Evolutionary conservation across 2,888 invertebrate genomes (phyloP).

Genomic region (Thysanoteuthis rhombus): DNA sequence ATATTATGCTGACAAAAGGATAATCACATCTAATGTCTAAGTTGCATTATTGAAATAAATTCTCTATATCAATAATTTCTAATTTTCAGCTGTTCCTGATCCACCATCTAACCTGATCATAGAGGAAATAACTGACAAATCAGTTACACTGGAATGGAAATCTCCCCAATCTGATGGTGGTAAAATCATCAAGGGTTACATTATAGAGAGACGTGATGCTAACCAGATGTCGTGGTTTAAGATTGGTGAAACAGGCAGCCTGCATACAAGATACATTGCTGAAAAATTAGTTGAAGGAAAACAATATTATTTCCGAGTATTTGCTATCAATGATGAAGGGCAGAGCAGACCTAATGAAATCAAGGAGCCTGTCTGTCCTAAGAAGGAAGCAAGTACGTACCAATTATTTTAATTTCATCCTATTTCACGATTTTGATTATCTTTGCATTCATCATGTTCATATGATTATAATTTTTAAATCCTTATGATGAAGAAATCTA

Average conservation of each 20-base stretch:
- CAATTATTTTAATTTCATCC: background rate
- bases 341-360: slow-evolving; percentile 56
- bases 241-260: slow-evolving; percentile 52
- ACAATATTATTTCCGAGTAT: slow-evolving; percentile 65
- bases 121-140: slow-evolving; percentile 51
- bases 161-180: slow-evolving; percentile 67
- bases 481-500: too few species aligned
- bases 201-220: slow-evolving; percentile 60
- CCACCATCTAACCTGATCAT: slow-evolving; percentile 51
- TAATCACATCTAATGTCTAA: background rate
- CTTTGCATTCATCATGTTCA: background rate
- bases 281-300: slow-evolving; percentile 56
- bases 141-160: slow-evolving; percentile 62
- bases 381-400: slow-evolving; percentile 45
- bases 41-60: background rate
- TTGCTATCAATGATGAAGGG: slow-evolving; percentile 64
- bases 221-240: slow-evolving; percentile 56
- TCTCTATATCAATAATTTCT: background rate
- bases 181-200: slow-evolving; percentile 55
- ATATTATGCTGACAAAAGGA: background rate
- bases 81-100: slow-evolving; percentile 45
- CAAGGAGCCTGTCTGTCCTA: slow-evolving; percentile 52
- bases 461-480: background rate
- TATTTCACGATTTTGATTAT: background rate
- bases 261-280: slow-evolving; percentile 50